A percentile compares a stretch with the other conserved stretches of the same genome.
Evolutionary conservation across 2,113 vertebrate genomes (phyloP).

Genomic region (Tetraodon nigroviridis): DNA sequence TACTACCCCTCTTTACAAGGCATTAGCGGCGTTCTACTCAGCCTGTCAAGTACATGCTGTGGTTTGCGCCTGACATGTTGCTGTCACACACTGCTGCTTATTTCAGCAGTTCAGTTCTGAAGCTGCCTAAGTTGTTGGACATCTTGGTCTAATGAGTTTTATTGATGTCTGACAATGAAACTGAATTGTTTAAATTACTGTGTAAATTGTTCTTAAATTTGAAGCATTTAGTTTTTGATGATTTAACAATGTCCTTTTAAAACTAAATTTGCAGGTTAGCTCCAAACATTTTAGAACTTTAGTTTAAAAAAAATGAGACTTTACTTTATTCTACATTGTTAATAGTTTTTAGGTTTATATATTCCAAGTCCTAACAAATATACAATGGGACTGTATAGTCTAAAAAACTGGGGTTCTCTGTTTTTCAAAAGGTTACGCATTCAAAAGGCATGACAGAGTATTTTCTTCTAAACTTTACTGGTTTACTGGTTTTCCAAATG

Average conservation of each 20-base stretch:
- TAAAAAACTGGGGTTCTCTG: too few relatives aligned
- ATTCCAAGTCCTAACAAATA: neutral
- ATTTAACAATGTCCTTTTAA: too few relatives aligned
- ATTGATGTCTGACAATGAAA: too few relatives aligned
- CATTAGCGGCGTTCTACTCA: constrained; percentile 35
- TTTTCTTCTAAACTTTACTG: neutral
- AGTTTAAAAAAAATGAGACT: neutral
- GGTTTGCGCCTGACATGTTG: constrained; percentile 28
- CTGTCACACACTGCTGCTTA: constrained; percentile 26
- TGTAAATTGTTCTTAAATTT: too few relatives aligned
- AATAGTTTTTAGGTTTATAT: neutral
- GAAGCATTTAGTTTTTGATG: too few relatives aligned
- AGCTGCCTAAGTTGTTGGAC: neutral
- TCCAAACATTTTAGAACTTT: neutral
- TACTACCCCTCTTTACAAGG: constrained; percentile 15
- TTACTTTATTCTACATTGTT: neutral
- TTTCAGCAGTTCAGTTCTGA: constrained; percentile 3
- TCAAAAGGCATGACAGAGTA: neutral
- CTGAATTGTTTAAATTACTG: too few relatives aligned
- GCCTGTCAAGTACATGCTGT: constrained; percentile 16
- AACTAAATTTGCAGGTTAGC: too few relatives aligned
- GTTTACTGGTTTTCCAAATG: neutral
- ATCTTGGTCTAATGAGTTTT: too few relatives aligned
- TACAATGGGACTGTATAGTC: too few relatives aligned
- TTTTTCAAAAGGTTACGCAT: too few relatives aligned